phyloP scores from a whole-genome alignment of 2,113 vertebrate genomes.

The Pseudopodoces humilis region DNA sequence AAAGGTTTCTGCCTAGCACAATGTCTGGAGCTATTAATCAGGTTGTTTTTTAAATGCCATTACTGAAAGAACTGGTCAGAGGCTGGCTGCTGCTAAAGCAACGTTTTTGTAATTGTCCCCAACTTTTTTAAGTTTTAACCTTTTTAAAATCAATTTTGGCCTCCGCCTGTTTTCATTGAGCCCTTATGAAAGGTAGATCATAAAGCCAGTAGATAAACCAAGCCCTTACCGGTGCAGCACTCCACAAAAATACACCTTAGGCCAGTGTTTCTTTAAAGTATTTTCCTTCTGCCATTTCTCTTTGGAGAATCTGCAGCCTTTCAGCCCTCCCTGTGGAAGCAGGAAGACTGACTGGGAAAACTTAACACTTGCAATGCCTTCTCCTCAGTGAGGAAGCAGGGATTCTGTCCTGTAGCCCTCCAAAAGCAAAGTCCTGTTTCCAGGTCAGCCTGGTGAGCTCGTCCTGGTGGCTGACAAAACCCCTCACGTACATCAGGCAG shows the following conservation, averaged over 20 bases:
- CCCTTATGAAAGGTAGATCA: conserved; percentile 14
- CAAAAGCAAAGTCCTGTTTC: neutral
- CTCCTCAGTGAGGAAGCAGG: conserved; percentile 48
- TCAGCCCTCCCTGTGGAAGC: conserved; percentile 21
- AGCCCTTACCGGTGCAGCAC: neutral
- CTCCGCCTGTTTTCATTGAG: conserved; percentile 31
- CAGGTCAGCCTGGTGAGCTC: neutral
- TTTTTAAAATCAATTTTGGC: conserved; percentile 57
- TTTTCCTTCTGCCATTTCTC: conserved; percentile 40
- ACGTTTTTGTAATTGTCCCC: conserved; percentile 54
- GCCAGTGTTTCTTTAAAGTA: conserved; percentile 18
- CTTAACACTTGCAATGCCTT: neutral
- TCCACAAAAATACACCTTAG: neutral
- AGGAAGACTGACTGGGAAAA: conserved; percentile 21
- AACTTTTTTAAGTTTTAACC: conserved; percentile 57
- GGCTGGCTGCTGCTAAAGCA: conserved; percentile 57
- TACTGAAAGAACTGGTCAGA: conserved; percentile 47
- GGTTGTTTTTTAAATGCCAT: conserved; percentile 57
- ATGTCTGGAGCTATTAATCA: conserved; percentile 50
- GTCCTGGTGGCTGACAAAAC: neutral
- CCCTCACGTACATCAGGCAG: neutral
- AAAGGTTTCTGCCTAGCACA: conserved; percentile 45
- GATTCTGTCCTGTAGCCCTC: conserved; percentile 2
- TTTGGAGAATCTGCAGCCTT: neutral
- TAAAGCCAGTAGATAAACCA: neutral